phyloP scores from a whole-genome alignment of 1,140 invertebrate species.

The Lepidurus apus region DNA sequence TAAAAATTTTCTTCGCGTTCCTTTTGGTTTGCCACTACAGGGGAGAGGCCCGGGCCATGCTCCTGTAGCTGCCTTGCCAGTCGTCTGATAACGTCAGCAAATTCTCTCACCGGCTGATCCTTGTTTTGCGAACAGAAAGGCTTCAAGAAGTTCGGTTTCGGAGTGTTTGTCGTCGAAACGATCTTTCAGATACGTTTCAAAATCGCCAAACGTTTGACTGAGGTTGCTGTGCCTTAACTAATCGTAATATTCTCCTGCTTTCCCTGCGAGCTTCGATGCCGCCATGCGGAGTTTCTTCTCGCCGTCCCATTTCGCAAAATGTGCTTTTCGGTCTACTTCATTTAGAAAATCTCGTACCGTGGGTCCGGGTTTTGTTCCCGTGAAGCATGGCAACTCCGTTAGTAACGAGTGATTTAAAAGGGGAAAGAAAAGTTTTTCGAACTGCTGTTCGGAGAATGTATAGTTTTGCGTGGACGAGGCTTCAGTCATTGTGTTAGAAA shows the following conservation, averaged over 20 bases:
- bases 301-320: neutral
- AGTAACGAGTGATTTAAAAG: neutral
- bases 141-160: too few relatives aligned
- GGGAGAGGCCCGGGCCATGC: neutral
- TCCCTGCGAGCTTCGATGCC: neutral
- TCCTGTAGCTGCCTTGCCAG: neutral
- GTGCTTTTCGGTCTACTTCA: neutral
- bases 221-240: neutral
- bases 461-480: conserved; percentile 26
- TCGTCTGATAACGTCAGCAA: neutral
- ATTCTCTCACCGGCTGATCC: too few relatives aligned
- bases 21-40: neutral
- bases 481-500: conserved; percentile 32
- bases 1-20: neutral
- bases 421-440: conserved; percentile 21
- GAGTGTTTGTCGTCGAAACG: neutral
- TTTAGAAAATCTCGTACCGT: neutral
- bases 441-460: conserved; percentile 31
- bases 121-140: too few relatives aligned
- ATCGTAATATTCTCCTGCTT: neutral
- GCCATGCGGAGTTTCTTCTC: neutral
- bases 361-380: neutral
- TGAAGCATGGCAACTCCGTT: neutral
- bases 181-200: neutral
- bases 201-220: neutral